Evolutionary conservation across 2,888 invertebrate genomes (phyloP).

Genomic region (Sclerodermus sp.): DNA sequence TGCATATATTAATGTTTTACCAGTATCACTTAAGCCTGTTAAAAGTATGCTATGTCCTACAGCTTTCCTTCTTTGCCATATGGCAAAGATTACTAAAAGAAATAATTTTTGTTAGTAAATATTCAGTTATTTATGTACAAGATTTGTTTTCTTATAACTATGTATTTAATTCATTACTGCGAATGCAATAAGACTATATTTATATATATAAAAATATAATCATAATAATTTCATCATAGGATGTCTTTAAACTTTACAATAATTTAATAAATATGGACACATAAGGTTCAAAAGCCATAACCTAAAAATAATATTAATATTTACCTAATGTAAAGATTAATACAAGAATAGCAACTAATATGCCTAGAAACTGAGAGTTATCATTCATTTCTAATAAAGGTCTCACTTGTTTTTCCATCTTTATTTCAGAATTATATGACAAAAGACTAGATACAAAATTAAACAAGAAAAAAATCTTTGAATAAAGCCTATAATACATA

Average conservation of each 20-base stretch:
- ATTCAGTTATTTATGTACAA: not conserved
- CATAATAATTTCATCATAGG: conserved; percentile 13
- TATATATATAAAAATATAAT: conserved; percentile 3
- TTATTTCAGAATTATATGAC: not conserved
- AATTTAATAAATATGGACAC: too few relatives aligned
- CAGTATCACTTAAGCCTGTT: conserved; percentile 85
- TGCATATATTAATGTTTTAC: conserved; percentile 86
- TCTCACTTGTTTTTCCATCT: conserved; percentile 42
- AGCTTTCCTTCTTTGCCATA: conserved; percentile 65
- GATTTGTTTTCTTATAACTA: conserved; percentile 8
- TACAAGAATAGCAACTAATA: conserved; percentile 47
- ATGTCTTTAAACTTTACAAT: conserved; percentile 5
- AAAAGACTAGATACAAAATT: too few relatives aligned
- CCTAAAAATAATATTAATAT: conserved; percentile 16
- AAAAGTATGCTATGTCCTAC: conserved; percentile 71
- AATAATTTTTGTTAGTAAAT: conserved; percentile 4
- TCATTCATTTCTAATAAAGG: conserved; percentile 26
- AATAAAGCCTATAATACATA: too few relatives aligned
- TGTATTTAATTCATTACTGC: conserved; percentile 43
- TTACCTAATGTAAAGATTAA: conserved; percentile 54
- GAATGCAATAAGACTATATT: conserved; percentile 37
- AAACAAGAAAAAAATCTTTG: too few relatives aligned
- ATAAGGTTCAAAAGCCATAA: too few relatives aligned
- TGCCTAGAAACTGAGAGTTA: conserved; percentile 43
- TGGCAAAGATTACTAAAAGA: conserved; percentile 65